Base-by-base conservation (phyloP, 2,797 vertebrate genomes). In the Sardinella longiceps region DNA sequence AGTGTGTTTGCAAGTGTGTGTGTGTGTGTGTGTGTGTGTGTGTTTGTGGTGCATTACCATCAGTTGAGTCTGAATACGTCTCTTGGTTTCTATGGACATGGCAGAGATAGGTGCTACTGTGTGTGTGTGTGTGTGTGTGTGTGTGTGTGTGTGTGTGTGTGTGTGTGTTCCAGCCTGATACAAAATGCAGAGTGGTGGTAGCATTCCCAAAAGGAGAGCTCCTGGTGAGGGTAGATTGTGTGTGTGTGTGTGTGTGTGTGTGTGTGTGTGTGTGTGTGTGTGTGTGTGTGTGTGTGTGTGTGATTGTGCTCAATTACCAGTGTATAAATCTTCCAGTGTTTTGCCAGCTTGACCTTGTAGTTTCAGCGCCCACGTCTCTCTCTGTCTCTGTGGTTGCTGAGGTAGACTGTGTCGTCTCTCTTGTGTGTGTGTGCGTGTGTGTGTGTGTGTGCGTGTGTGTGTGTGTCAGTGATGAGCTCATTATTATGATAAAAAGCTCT, bases 401-500 rank as follows among this genome's bases (percentile, higher is more conserved):
- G 48, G 60, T 70, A 53, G 83, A 53, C 86, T 39, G 80, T 60
- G 83, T 84, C 81, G 46, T n/a, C n/a, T n/a, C n/a, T n/a, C n/a
- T n/a, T n/a, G n/a, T n/a, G n/a, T n/a, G n/a, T n/a, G n/a, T 43
- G 43, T 43, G 43, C 7, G 43, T 43, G 43, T 45, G 86, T 87
- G 83, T 51, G 81, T 83, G 50, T 70, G 46, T 51, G 83, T 80
- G 82, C 85, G 82, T 46, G 60, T 46, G 81, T 84, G 83, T 53
- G 81, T 84, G 53, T 56, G 48, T 51, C 84, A 80, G 82, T 87
- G 82, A 87, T 82, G 56, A 81, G 70, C 84, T 85, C 81, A 83
- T 87, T 87, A 87, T 70, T 80, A 87, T 83, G 84, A 85, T 87
- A 70, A 85, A 87, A 33, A 83, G 81, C 30, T 37, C 14, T 11